Percentiles rank a stretch among this genome's conserved stretches.
These are phyloP conservation scores for Entomyzon cyanotis DNA, from an alignment of 2,113 vertebrate species.

Conservation along the genomic window DNA sequence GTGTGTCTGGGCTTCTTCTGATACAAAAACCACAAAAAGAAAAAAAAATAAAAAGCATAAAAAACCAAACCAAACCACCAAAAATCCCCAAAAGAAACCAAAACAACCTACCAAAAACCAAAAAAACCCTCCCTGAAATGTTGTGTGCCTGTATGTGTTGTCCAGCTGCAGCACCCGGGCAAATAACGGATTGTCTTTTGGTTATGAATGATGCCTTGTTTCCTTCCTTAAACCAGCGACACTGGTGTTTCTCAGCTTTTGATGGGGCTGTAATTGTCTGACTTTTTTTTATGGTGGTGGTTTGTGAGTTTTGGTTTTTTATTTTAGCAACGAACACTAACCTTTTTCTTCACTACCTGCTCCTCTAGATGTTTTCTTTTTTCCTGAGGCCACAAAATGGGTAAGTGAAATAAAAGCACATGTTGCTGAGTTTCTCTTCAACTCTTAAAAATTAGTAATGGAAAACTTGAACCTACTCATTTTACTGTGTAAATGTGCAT, in stretches of 20 bases:
- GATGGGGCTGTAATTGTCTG: neutral
- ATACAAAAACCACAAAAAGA: neutral
- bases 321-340: neutral
- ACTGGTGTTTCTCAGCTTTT: neutral
- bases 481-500: neutral
- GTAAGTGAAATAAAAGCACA: neutral
- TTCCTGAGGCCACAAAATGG: neutral
- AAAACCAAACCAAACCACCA: neutral
- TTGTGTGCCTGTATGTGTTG: neutral
- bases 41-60: neutral
- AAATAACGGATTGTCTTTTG: neutral
- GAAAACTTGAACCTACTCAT: neutral
- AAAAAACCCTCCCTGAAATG: neutral
- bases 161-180: neutral
- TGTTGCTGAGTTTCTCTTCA: neutral
- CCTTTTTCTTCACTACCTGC: neutral
- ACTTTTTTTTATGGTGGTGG: neutral
- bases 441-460: neutral
- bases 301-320: neutral
- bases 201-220: neutral
- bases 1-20: neutral
- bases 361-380: neutral
- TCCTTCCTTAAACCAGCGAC: neutral
- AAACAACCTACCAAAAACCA: neutral
- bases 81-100: neutral